Evolutionary conservation across 2,888 invertebrate species (phyloP).

Genomic region (Sympetrum striolatum): DNA sequence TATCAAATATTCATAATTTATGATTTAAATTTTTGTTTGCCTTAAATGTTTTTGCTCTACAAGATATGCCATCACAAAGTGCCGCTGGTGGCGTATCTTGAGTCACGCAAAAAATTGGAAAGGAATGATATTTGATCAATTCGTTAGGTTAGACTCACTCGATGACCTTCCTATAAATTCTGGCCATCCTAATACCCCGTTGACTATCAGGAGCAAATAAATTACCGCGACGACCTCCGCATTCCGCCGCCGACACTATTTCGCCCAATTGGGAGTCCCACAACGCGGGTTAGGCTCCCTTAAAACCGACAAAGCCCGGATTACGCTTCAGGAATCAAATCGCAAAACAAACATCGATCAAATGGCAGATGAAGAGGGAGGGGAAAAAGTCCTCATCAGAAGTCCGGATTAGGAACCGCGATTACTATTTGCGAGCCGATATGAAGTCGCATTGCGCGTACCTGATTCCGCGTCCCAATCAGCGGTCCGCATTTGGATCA

Average conservation of each 20-base stretch:
- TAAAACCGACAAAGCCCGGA: neutral
- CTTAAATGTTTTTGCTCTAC: too few species aligned
- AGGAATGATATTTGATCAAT: too few species aligned
- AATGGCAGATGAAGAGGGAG: neutral
- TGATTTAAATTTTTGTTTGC: too few species aligned
- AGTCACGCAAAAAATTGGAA: too few species aligned
- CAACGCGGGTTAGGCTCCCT: neutral
- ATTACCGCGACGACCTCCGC: neutral
- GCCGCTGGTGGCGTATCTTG: too few species aligned
- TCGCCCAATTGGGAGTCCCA: neutral
- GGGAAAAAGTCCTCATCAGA: neutral
- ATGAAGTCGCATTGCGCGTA: slow-evolving; percentile 9
- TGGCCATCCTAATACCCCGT: too few species aligned
- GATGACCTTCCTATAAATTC: too few species aligned
- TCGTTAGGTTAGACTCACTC: too few species aligned
- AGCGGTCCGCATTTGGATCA: slow-evolving; percentile 2
- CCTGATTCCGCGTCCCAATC: slow-evolving; percentile 18
- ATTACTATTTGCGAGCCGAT: slow-evolving; percentile 1
- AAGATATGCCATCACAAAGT: too few species aligned
- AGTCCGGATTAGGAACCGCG: neutral
- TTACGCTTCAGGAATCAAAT: neutral
- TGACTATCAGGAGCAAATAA: neutral
- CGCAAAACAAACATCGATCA: neutral
- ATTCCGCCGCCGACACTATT: neutral
- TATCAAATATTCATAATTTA: too few species aligned